phyloP scores from a whole-genome alignment of 2,113 vertebrate species.

The Camelus dromedarius region DNA sequence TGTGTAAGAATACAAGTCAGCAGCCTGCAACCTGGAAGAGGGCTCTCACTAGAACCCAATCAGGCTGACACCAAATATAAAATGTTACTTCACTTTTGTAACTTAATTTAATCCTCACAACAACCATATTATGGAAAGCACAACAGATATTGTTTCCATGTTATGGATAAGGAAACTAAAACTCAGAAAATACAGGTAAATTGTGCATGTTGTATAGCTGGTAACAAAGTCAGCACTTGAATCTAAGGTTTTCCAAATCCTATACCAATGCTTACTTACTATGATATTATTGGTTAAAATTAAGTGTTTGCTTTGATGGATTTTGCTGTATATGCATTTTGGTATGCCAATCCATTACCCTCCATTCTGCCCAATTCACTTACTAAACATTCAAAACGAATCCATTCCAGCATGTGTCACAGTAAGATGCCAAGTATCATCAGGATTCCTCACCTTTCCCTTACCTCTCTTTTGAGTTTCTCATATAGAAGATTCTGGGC shows the following conservation, averaged over 20 bases:
- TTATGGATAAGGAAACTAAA: background rate
- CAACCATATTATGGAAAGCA: background rate
- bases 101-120: conserved; percentile 13
- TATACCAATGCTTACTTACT: background rate
- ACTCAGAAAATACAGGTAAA: background rate
- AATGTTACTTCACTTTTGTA: conserved; percentile 36
- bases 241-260: background rate
- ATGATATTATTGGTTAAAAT: background rate
- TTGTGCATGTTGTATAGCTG: background rate
- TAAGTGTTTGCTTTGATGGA: background rate
- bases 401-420: background rate
- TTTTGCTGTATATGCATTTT: background rate
- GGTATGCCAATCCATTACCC: background rate
- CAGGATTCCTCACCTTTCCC: background rate
- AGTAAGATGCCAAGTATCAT: background rate
- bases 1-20: background rate
- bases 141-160: background rate
- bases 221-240: background rate
- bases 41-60: background rate
- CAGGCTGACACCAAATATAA: background rate
- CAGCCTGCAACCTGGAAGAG: background rate
- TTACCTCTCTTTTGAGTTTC: background rate
- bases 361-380: background rate
- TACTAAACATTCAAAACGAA: background rate
- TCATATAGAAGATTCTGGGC: background rate